phyloP scores from a whole-genome alignment of 2,113 vertebrate species.

The Rallus limicola region DNA sequence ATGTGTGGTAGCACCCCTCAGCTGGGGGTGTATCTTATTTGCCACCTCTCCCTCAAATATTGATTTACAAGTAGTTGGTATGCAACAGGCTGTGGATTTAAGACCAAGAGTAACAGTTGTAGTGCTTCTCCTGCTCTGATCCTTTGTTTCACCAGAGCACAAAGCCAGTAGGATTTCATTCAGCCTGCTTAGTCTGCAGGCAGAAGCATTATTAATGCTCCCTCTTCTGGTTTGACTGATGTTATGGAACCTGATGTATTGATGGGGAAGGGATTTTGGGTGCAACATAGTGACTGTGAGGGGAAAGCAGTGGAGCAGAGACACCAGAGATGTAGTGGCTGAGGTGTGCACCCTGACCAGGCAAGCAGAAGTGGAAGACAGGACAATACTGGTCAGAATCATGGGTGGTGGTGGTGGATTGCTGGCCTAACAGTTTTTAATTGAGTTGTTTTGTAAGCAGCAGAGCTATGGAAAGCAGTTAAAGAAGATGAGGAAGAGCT shows the following conservation, averaged over 20 bases:
- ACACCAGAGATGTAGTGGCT: neutral
- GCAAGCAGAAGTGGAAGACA: neutral
- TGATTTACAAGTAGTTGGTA: neutral
- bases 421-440: neutral
- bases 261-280: neutral
- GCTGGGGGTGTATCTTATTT: neutral
- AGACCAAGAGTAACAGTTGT: neutral
- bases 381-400: neutral
- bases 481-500: neutral
- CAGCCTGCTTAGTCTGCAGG: neutral
- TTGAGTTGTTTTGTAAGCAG: neutral
- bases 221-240: neutral
- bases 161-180: neutral
- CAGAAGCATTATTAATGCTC: neutral
- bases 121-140: neutral
- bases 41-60: neutral
- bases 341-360: neutral
- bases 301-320: neutral
- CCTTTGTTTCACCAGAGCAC: neutral
- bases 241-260: neutral
- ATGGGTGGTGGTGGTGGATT: neutral
- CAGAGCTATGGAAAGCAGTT: neutral
- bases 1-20: neutral
- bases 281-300: neutral
- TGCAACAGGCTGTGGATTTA: neutral